These are phyloP conservation scores for Drosophila prosaltans DNA, from an alignment of 1,140 invertebrate species.

Conservation along the genomic window DNA sequence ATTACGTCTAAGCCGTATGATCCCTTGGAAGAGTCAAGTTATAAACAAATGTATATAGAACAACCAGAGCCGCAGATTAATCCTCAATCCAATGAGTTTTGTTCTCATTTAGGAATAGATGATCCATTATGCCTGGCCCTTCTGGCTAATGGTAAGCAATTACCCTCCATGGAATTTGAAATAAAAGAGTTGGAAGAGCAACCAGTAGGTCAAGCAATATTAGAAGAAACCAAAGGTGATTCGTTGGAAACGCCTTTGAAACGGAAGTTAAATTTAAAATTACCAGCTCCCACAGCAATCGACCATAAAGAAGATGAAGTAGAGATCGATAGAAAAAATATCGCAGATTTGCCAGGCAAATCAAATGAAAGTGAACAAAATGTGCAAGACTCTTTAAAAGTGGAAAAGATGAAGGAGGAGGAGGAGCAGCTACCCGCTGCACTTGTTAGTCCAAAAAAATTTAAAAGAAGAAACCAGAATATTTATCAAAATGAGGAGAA, in stretches of 20 bases:
- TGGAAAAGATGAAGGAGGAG: neutral
- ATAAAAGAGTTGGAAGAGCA: neutral
- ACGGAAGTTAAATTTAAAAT: constrained; percentile 47
- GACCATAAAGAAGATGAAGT: neutral
- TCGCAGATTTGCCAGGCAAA: constrained; percentile 43
- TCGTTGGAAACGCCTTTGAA: constrained; percentile 34
- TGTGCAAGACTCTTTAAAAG: neutral
- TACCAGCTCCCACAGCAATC: constrained; percentile 48
- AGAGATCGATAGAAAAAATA: constrained; percentile 28
- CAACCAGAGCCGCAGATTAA: constrained; percentile 86
- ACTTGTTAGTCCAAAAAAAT: constrained; percentile 71
- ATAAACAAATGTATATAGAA: constrained; percentile 61
- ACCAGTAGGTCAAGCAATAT: neutral
- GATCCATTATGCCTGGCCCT: constrained; percentile 88
- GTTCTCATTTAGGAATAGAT: constrained; percentile 90
- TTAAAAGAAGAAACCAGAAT: constrained; percentile 83
- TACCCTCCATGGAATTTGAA: constrained; percentile 29
- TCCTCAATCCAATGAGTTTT: constrained; percentile 92
- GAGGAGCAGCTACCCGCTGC: neutral
- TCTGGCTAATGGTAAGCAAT: constrained; percentile 74
- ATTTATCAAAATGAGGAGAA: constrained; percentile 73
- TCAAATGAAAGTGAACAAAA: constrained; percentile 2
- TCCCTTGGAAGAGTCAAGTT: constrained; percentile 75
- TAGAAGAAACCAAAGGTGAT: constrained; percentile 9
- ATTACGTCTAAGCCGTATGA: constrained; percentile 88